Evolutionary conservation across 2,113 vertebrate species (phyloP).

Genomic region (Irena cyanogastra): DNA sequence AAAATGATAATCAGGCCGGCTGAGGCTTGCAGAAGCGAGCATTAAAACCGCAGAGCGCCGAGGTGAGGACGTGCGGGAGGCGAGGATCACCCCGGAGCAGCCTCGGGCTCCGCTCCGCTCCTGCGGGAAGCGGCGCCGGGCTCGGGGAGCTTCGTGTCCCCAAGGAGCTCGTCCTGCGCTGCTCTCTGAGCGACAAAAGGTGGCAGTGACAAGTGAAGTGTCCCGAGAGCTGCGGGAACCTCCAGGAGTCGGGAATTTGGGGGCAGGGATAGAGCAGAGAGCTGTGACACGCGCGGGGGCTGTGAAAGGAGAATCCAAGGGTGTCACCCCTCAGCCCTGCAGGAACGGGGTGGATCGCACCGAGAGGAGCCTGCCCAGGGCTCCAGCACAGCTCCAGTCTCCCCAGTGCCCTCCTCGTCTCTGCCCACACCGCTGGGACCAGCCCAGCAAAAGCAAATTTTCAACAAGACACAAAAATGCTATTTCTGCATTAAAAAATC

Average conservation of each 20-base stretch:
- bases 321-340: background rate
- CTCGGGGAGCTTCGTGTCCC: background rate
- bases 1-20: background rate
- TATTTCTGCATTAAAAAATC: background rate
- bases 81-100: background rate
- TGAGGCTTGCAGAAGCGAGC: background rate
- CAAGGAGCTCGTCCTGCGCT: fast-evolving
- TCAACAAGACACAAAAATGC: background rate
- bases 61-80: background rate
- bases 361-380: background rate
- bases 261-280: background rate
- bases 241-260: background rate
- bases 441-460: background rate
- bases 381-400: background rate
- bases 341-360: fast-evolving
- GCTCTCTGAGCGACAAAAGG: background rate
- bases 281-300: fast-evolving
- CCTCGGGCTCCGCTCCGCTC: background rate
- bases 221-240: background rate
- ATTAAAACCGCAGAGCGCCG: background rate
- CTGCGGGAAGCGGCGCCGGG: background rate
- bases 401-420: background rate
- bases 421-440: background rate
- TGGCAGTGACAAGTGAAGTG: fast-evolving
- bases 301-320: too few relatives aligned